A percentile compares a stretch with the other conserved stretches of the same genome.
phyloP scores from a whole-genome alignment of 1,140 invertebrate species.

The Meloidogyne floridensis region DNA sequence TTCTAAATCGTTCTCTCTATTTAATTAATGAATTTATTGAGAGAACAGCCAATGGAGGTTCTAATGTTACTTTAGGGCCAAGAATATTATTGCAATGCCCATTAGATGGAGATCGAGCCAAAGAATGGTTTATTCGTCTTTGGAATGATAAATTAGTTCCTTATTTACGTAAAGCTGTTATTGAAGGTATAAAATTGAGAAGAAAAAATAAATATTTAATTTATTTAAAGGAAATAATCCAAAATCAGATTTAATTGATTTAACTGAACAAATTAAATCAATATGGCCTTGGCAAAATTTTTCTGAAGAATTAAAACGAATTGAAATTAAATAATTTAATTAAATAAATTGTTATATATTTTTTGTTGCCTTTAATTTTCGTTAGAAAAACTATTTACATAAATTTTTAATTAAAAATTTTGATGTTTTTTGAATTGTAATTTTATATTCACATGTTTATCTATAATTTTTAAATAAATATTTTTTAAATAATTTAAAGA shows the following conservation, averaged over 20 bases:
- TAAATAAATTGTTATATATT: no score
- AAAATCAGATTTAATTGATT: background rate
- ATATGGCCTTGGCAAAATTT: background rate
- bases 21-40: slow-evolving; percentile 52
- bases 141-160: slow-evolving; percentile 54
- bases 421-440: no score
- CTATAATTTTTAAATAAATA: no score
- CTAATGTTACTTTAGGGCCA: slow-evolving; percentile 49
- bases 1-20: slow-evolving; percentile 35
- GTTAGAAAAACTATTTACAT: no score
- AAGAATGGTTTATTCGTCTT: slow-evolving; percentile 48
- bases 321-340: background rate
- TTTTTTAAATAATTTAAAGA: no score
- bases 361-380: no score
- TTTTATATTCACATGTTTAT: no score
- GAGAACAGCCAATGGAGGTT: slow-evolving; percentile 31
- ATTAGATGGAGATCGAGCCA: slow-evolving; percentile 33
- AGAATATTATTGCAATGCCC: slow-evolving; percentile 52
- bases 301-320: background rate
- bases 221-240: background rate
- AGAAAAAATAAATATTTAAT: background rate
- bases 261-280: slow-evolving; percentile 7
- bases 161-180: slow-evolving; percentile 45
- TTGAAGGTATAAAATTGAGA: slow-evolving; percentile 35
- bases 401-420: no score